phyloP scores from a whole-genome alignment of 2,113 vertebrate genomes.

The Stictonetta naevosa region DNA sequence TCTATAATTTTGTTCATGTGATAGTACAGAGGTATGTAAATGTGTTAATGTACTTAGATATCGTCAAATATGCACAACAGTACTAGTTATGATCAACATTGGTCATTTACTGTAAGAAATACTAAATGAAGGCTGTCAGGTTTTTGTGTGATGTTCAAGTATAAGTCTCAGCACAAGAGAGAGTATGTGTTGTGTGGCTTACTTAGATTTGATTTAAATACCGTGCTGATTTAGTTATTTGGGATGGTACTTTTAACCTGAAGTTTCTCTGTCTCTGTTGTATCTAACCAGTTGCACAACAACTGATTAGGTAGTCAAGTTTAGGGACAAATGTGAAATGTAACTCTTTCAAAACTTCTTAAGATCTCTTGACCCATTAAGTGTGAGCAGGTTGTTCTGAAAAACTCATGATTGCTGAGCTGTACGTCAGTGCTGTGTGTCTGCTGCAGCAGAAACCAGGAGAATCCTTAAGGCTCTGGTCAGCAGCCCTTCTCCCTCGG shows the following conservation, averaged over 20 bases:
- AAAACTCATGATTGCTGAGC: not conserved
- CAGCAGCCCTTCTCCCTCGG: not conserved
- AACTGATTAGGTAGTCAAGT: not conserved
- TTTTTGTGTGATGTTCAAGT: not conserved
- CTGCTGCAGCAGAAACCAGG: not conserved
- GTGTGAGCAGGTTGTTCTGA: not conserved
- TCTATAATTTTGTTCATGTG: not conserved
- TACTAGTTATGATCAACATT: not conserved
- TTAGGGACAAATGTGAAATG: not conserved
- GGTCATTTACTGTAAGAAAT: not conserved
- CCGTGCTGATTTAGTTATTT: not conserved
- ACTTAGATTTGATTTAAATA: not conserved
- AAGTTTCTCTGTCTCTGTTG: not conserved
- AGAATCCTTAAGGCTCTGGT: not conserved
- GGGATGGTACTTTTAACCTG: not conserved
- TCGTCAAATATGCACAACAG: not conserved
- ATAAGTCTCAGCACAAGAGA: not conserved
- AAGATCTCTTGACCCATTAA: not conserved
- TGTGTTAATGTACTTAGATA: not conserved
- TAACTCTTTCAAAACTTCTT: not conserved
- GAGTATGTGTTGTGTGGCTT: not conserved
- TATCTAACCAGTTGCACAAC: not conserved
- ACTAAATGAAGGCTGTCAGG: not conserved
- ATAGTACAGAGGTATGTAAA: not conserved
- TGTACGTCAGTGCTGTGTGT: not conserved